phyloP scores from a whole-genome alignment of 2,888 invertebrate species.

The Caenorhabditis parvicauda region DNA sequence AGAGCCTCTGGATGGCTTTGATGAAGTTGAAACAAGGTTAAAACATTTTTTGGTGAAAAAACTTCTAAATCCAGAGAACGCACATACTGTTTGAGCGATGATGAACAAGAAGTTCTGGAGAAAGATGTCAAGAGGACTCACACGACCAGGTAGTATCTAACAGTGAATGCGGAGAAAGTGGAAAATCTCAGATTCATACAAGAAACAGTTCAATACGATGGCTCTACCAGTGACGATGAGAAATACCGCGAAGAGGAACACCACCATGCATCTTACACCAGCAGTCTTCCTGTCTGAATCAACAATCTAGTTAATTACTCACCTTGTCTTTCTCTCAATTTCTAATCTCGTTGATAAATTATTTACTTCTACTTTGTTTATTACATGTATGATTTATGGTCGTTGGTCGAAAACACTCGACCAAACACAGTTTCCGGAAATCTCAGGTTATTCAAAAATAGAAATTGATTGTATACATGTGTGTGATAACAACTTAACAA shows the following conservation, averaged over 20 bases:
- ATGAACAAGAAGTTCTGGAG: constrained; percentile 36
- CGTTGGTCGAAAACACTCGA: no score
- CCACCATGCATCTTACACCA: constrained; percentile 32
- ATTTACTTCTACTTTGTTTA: no score
- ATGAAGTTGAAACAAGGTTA: constrained; percentile 34
- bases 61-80: constrained; percentile 19
- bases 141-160: constrained; percentile 24
- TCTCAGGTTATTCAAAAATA: no score
- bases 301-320: background rate
- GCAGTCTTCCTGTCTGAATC: constrained; percentile 29
- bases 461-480: no score
- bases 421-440: no score
- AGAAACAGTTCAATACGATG: constrained; percentile 26
- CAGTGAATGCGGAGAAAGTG: background rate
- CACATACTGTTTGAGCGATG: constrained; percentile 34
- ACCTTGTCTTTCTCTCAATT: background rate
- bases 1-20: constrained; percentile 35
- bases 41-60: background rate
- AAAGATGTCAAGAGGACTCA: constrained; percentile 36
- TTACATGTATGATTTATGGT: no score
- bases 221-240: constrained; percentile 22
- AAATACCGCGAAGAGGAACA: constrained; percentile 31
- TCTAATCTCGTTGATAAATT: no score
- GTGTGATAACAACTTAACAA: no score
- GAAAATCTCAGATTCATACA: constrained; percentile 24